phyloP scores from a whole-genome alignment of 2,113 vertebrate genomes.

The Axis porcinus region DNA sequence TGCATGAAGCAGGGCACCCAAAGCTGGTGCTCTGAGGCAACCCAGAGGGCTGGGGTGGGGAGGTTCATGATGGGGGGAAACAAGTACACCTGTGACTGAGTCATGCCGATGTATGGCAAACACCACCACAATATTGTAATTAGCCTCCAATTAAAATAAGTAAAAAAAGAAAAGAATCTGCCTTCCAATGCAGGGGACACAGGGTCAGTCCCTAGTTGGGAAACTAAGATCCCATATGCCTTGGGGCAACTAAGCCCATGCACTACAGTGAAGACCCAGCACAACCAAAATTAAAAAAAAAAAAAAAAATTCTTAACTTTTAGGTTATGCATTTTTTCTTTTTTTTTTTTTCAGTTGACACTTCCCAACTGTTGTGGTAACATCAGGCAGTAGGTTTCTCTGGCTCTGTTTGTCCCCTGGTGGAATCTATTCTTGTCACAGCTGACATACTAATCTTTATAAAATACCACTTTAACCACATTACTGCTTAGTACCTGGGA shows the following conservation, averaged over 20 bases:
- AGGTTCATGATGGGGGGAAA: neutral
- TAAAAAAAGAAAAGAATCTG: neutral
- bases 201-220: neutral
- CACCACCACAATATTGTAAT: neutral
- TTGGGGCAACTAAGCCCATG: neutral
- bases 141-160: neutral
- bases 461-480: neutral
- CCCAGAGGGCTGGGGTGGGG: neutral
- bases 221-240: neutral
- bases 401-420: neutral
- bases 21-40: neutral
- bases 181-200: accelerated
- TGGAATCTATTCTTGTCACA: neutral
- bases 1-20: neutral
- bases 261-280: neutral
- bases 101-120: neutral
- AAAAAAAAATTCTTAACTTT: neutral
- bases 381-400: neutral
- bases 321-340: neutral
- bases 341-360: neutral
- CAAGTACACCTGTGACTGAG: accelerated
- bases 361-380: neutral
- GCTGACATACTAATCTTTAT: neutral
- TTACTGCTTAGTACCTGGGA: neutral
- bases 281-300: neutral